Base-by-base conservation (phyloP, 1,140 invertebrate genomes). In the Fopius arisanus region DNA sequence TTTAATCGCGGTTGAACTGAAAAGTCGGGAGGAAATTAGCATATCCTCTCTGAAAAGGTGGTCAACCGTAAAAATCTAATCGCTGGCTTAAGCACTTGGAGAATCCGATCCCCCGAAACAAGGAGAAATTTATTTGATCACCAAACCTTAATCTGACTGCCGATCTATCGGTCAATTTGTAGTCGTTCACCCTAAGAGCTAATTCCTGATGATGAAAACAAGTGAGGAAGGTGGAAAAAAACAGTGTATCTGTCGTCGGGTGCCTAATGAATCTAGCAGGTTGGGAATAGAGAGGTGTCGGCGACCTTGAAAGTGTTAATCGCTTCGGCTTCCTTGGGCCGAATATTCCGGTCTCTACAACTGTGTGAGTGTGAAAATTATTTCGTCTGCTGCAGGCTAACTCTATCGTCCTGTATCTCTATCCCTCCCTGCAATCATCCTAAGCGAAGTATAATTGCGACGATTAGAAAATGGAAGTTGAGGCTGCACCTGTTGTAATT, bases 381-480 rank as follows among this genome's bases (percentile, higher is more conserved):
- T 43, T 68, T 43, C 37, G 40, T 67, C 21, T 41, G 65, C 40
- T 67, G 19, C 28, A 23, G 66, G 23, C 23, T 43, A 40, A 68
- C 43, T 68, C 29, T 43, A 43, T 43, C 66, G 21, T 23, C 43
- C 37, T 41, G 21, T 43, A 43, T 68, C 14, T 43, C 31, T 40
- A 26, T 12, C 66, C 43, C 43, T 68, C 66, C 69, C 51, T 48
- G 59, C 70, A 51, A 80, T 79, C 77, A 77, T 68, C 79, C 75
- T 79, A 79, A 81, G 79, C 75, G 76, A 75, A 79, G 40, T 80
- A 80, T 80, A 81, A 81, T 81, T 79, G 78, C 48, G 69, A 70
- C 78, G 73, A 77, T 77, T 78, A 79, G 69, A 72, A 41, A 68
- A 68, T 28, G 33, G 43, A 43, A 23, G 41, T 26, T 26, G 41